A percentile compares a stretch with the other conserved stretches of the same genome.
phyloP scores from a whole-genome alignment of 2,888 invertebrate species.

The Eristalis tenax region DNA sequence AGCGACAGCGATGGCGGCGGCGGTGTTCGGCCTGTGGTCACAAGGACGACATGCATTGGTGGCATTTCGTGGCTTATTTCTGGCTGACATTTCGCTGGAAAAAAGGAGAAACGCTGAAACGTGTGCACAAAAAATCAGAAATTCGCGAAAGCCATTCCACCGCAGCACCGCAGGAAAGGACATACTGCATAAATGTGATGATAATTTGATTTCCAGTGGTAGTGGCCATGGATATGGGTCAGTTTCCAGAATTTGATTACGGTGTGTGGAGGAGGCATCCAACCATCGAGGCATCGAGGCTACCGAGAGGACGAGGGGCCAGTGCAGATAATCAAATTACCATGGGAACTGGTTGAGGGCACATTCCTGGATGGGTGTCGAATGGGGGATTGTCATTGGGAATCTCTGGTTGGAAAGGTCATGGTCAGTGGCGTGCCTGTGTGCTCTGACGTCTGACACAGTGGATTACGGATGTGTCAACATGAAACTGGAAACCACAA shows the following conservation, averaged over 20 bases:
- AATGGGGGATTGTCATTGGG: conserved; percentile 38
- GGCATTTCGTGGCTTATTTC: conserved; percentile 16
- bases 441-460: conserved; percentile 10
- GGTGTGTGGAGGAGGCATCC: neutral
- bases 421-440: conserved; percentile 33
- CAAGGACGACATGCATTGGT: neutral
- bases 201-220: conserved; percentile 54
- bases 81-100: conserved; percentile 5
- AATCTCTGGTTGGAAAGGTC: conserved; percentile 36
- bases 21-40: neutral
- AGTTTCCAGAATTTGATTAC: conserved; percentile 44
- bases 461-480: conserved; percentile 25
- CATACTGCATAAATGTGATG: neutral
- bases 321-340: conserved; percentile 53
- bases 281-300: neutral
- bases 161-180: conserved; percentile 28
- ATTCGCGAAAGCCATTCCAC: conserved; percentile 18
- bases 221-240: conserved; percentile 48
- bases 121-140: neutral
- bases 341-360: conserved; percentile 27
- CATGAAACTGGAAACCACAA: conserved; percentile 6
- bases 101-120: neutral
- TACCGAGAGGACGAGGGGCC: neutral
- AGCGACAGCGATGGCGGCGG: neutral
- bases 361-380: conserved; percentile 26